Evolutionary conservation across 64 coral and sea anemone species (phyloP).

Genomic region (Anthopleura sola): DNA sequence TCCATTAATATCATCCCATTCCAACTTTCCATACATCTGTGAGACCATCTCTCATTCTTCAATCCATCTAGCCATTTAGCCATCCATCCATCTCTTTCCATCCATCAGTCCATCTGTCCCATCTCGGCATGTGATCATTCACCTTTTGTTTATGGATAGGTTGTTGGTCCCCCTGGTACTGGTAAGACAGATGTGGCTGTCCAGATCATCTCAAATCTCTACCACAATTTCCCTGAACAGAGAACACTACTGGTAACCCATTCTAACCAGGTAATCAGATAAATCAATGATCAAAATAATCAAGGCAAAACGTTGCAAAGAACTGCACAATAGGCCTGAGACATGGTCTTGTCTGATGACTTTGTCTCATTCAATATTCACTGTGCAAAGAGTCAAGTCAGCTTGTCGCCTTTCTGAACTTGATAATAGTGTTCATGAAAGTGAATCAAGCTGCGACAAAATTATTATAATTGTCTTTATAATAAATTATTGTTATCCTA

Average conservation of each 20-base stretch:
- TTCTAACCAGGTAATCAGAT: conserved; percentile 79
- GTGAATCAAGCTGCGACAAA: conserved; percentile 23
- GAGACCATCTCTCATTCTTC: too few species aligned
- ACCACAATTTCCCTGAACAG: conserved; percentile 99
- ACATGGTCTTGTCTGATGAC: not conserved
- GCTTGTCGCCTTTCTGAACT: conserved; percentile 27
- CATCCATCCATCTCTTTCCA: too few species aligned
- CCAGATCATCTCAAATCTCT: conserved; percentile 97
- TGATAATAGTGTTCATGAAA: not conserved
- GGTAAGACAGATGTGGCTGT: conserved; percentile 98
- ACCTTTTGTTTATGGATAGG: conserved; percentile 30
- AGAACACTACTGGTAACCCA: conserved; percentile 95
- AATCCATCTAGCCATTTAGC: too few species aligned
- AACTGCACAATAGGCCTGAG: conserved; percentile 18
- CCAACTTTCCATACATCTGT: too few species aligned
- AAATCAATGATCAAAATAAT: not conserved
- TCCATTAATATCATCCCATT: too few species aligned
- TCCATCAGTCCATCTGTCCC: too few species aligned
- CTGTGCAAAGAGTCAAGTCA: conserved; percentile 14
- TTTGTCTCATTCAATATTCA: conserved; percentile 10
- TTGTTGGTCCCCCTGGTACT: conserved; percentile 95
- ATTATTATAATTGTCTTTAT: too few species aligned
- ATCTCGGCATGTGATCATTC: not conserved
- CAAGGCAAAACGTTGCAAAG: not conserved
- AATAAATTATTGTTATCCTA: too few species aligned